These are phyloP conservation scores for Papilio aristodemus DNA, from an alignment of 1,140 invertebrate species.

Conservation along the genomic window DNA sequence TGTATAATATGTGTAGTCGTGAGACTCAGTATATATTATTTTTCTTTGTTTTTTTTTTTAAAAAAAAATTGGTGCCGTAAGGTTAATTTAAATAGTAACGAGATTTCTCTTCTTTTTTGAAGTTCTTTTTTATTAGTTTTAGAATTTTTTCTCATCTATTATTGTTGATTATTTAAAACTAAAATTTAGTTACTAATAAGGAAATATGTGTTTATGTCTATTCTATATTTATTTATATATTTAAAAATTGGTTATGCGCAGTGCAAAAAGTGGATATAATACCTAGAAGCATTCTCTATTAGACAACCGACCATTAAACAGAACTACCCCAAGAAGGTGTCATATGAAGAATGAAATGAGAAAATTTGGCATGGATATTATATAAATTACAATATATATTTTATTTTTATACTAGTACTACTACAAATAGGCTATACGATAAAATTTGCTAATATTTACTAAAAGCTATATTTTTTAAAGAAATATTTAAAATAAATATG, in stretches of 20 bases:
- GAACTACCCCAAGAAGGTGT: background rate
- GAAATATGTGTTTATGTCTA: background rate
- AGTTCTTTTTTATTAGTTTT: conserved; percentile 4
- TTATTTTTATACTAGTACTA: background rate
- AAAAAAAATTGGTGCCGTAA: too few relatives aligned
- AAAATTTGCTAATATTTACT: conserved; percentile 2
- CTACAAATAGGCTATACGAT: background rate
- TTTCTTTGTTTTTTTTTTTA: too few relatives aligned
- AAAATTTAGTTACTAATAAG: background rate
- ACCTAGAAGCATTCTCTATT: conserved; percentile 10
- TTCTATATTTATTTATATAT: conserved; percentile 6
- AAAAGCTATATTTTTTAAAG: background rate
- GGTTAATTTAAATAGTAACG: too few relatives aligned
- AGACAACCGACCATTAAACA: conserved; percentile 11
- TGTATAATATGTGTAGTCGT: too few relatives aligned
- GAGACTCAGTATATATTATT: too few relatives aligned
- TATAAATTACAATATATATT: background rate
- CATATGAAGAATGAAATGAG: background rate
- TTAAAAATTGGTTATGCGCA: conserved; percentile 16
- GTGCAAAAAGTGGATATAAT: background rate
- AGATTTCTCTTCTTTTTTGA: too few relatives aligned
- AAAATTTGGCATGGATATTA: background rate
- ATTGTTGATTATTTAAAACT: too few relatives aligned
- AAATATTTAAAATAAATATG: background rate
- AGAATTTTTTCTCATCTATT: too few relatives aligned